These are phyloP conservation scores for Mugil cephalus DNA, from an alignment of 2,113 vertebrate genomes.

Conservation along the genomic window DNA sequence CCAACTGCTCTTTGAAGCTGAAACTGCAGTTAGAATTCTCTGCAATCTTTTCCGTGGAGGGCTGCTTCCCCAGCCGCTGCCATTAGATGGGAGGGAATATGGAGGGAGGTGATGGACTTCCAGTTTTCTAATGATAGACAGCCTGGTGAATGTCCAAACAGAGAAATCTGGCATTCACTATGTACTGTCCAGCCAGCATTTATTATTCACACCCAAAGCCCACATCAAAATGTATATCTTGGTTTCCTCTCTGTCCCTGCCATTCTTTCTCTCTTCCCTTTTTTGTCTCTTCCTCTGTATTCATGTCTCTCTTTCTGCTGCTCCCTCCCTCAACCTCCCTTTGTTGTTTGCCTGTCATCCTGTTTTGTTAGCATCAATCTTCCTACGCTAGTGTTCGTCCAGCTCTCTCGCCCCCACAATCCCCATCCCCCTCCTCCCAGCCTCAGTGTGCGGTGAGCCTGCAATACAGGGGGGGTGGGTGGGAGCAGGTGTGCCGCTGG, in stretches of 20 bases:
- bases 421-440: not conserved
- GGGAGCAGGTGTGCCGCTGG: conserved; percentile 70
- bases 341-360: conserved; percentile 36
- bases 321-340: conserved; percentile 32
- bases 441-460: conserved; percentile 23
- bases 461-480: conserved; percentile 34
- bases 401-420: not conserved
- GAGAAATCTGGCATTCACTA: not conserved
- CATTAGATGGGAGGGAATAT: not conserved
- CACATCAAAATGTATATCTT: conserved; percentile 24
- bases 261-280: not conserved
- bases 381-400: not conserved
- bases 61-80: not conserved
- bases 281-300: conserved; percentile 13
- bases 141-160: not conserved
- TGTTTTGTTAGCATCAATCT: conserved; percentile 28
- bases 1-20: too few species aligned
- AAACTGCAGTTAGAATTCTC: not conserved
- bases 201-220: conserved; percentile 11
- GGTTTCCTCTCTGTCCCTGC: not conserved
- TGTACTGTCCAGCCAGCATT: not conserved
- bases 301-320: conserved; percentile 14
- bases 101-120: not conserved
- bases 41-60: not conserved
- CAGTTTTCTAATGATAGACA: not conserved